These are phyloP conservation scores for Furcifer pardalis DNA, from an alignment of 2,797 vertebrate genomes.

Conservation along the genomic window DNA sequence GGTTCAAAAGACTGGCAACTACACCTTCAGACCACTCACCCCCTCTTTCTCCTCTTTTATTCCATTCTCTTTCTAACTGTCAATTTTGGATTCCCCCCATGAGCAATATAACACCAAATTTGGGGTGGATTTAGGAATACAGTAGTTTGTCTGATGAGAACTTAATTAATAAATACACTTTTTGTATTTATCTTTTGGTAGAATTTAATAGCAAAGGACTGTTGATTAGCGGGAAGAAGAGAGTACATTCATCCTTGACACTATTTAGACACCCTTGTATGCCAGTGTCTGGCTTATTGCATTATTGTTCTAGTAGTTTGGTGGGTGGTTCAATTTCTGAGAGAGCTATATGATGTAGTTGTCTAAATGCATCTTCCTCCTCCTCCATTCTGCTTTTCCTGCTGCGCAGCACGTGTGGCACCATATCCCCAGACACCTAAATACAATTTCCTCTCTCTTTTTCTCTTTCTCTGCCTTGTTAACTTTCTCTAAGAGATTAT, in stretches of 20 bases:
- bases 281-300: conserved; percentile 2
- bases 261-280: conserved; percentile 7
- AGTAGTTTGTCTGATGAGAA: not conserved
- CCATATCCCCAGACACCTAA: fast-evolving
- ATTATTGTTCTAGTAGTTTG: conserved; percentile 20
- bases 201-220: not conserved
- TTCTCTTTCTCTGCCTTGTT: not conserved
- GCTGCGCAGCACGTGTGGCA: fast-evolving
- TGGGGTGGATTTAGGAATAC: not conserved
- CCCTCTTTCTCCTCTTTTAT: no score
- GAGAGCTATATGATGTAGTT: not conserved
- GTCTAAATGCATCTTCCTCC: conserved; percentile 1
- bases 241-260: not conserved
- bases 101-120: not conserved
- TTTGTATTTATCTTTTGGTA: not conserved
- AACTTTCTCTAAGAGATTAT: conserved; percentile 31
- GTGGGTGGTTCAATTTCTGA: conserved; percentile 7
- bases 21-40: no score
- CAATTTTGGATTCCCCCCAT: no score
- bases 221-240: not conserved
- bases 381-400: not conserved
- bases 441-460: not conserved
- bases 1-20: no score
- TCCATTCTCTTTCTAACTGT: no score
- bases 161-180: not conserved